Conservation (phyloP, 2,888 invertebrate genomes). For the Piscicola geometra region DNA sequence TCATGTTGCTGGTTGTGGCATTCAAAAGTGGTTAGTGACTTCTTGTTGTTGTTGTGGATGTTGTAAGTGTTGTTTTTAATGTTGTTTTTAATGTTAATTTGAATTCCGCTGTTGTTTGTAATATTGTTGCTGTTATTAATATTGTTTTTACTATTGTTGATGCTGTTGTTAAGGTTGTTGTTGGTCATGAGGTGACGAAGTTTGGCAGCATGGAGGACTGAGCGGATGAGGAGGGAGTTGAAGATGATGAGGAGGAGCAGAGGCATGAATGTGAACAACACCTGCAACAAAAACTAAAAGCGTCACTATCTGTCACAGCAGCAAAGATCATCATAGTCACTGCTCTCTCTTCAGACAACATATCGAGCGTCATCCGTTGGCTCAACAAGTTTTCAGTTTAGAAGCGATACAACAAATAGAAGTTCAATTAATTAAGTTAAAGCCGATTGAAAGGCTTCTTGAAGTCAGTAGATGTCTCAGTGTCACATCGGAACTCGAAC, state of each 20-base stretch:
- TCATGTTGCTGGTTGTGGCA: no score
- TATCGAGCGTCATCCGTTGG: no score
- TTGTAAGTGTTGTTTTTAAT: no score
- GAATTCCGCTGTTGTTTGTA: not conserved
- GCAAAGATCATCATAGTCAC: no score
- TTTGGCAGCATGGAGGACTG: slow-evolving; percentile 54
- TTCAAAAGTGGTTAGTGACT: not conserved
- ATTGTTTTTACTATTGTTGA: not conserved
- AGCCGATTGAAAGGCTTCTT: no score
- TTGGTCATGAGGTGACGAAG: slow-evolving; percentile 59
- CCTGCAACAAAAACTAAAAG: slow-evolving; percentile 35
- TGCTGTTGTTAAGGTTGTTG: slow-evolving; percentile 45
- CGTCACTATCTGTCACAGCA: no score
- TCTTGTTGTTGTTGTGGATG: not conserved
- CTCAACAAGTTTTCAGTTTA: no score
- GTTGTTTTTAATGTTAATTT: not conserved
- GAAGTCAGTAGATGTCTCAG: no score
- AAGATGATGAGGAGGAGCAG: slow-evolving; percentile 67
- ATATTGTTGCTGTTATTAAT: not conserved
- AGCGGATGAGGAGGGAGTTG: slow-evolving; percentile 68
- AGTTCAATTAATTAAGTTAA: no score
- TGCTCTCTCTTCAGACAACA: no score
- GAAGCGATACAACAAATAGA: no score
- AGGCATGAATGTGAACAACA: slow-evolving; percentile 65
- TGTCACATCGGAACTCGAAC: no score